These are phyloP conservation scores for Onychomys leucogaster DNA, from an alignment of 2,797 vertebrate genomes.

Conservation along the genomic window DNA sequence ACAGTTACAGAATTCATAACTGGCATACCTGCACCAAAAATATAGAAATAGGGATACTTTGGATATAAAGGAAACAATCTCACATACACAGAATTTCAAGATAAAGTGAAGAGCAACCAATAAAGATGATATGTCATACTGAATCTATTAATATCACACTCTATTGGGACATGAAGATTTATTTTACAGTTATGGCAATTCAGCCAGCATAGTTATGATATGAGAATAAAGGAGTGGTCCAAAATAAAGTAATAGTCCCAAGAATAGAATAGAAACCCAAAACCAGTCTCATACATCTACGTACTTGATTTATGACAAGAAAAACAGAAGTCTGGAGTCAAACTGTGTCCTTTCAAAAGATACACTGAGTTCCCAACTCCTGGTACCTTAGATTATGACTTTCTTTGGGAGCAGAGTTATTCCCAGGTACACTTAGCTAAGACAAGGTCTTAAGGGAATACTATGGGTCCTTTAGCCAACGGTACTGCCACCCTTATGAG, in stretches of 20 bases:
- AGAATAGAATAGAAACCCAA: not conserved
- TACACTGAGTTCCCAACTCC: not conserved
- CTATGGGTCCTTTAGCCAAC: not conserved
- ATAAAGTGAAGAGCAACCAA: not conserved
- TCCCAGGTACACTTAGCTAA: not conserved
- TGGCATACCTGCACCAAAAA: not conserved
- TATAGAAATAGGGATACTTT: not conserved
- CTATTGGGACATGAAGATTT: not conserved
- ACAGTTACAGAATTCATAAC: not conserved
- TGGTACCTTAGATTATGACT: not conserved
- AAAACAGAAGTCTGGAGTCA: not conserved
- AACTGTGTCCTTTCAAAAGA: not conserved
- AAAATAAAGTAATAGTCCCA: not conserved
- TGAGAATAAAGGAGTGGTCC: not conserved
- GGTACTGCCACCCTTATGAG: not conserved
- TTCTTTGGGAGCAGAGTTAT: not conserved
- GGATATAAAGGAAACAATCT: not conserved
- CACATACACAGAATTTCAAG: not conserved
- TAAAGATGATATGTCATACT: not conserved
- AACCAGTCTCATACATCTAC: not conserved
- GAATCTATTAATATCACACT: not conserved
- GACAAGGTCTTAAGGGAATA: not conserved
- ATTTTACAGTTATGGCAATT: slow-evolving; percentile 38
- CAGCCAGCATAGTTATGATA: not conserved
- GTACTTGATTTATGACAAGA: slow-evolving; percentile 14